Base-by-base conservation (phyloP, 2,797 vertebrate genomes). In the Salarias fasciatus region DNA sequence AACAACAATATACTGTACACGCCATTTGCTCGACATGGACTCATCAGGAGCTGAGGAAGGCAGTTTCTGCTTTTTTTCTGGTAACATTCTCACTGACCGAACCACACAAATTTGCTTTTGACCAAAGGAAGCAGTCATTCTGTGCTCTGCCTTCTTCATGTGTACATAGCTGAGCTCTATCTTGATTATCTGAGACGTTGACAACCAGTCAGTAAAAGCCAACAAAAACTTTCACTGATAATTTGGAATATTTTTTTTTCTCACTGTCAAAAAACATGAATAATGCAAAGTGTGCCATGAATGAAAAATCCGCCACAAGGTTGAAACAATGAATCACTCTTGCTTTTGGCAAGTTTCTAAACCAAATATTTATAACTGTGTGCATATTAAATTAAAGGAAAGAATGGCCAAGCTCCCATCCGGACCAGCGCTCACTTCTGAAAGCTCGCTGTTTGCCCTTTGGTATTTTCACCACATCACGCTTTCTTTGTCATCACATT, bases 271-370 rank as follows among this genome's bases (percentile, higher is more conserved):
- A 61, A 62, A 30, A 4, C 12, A 80, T 77, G 45, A 82, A 69
- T 83, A 76, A 82, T 83, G 49, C 54, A 82, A 37, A 33, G 28
- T 40, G 28, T 48, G 35, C 14, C 7, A 12, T 28, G 28, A 47
- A 63, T 63, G 29, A 63, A 69, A 18, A 67, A 59, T 53, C 33
- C 35, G 45, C 54, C 41, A 49, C 70, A 70, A 72, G 69, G 60
- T 75, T 44, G 56, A 31, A 72, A 54, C 52, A 57, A 56, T 72
- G 59, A 67, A 55, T 78, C 55, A 18, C n/a, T 51, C 44, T 70
- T 72, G 55, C 77, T 69, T 49, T 15, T 33, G 69, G 74, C 66
- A 58, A 58, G 43, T 67, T 79, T 76, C 8, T 48, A 72, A 69
- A 66, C 51, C 48, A 57, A 72, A 57, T 61, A 61, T 68, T 69